Evolutionary conservation across 92 coral and sea anemone species (phyloP), one percentile per base, ranked within the genome.

Genomic region (Paragorgia papillata): DNA sequence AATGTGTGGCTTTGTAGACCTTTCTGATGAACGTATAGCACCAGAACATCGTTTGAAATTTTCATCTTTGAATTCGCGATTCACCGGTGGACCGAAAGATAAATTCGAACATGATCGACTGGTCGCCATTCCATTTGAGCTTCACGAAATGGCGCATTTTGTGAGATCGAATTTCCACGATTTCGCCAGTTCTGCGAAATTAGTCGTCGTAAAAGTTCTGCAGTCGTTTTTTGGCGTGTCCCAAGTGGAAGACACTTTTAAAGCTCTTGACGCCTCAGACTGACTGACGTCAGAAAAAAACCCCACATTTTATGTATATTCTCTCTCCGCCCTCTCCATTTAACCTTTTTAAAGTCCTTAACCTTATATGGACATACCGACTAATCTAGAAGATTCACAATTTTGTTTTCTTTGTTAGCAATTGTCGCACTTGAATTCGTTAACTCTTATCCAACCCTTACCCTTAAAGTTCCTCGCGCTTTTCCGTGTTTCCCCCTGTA

Each of bases 101-200:
- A 95, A 95, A 78, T 91, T 91, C 35, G 91, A 89, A 70, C 99
- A 91, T 71, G 97, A 91, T 58, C 85, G 86, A 51, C 87, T 95
- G 0, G 88, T 82, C 12, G 97, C 95, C 9, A 92, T 95, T 2
- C 90, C 92, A 12, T 95, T 95, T 44, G 88, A 87, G 48, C 75
- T 95, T 13, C 79, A 89, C 17, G 51, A 87, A 29, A 95, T 95
- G 99, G 95, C 81, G 18, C 90, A 95, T 76, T 95, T 91, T 48
- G 95, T 95, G 29, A 82, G 99, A 9, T 89, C 87, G 69, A 89
- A 95, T 65, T 95, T 74, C 71, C 84, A 79, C 49, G 84, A 91
- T 81, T 95, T 95, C 76, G 99, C 99, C n/a, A 95, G 97, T 75
- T 95, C 99, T 1, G 86, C 95, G 7, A 95, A 95, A 74, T 70